Base-by-base conservation (phyloP, 92 coral and sea anemone species). In the Hydrozoanthus gracilis region DNA sequence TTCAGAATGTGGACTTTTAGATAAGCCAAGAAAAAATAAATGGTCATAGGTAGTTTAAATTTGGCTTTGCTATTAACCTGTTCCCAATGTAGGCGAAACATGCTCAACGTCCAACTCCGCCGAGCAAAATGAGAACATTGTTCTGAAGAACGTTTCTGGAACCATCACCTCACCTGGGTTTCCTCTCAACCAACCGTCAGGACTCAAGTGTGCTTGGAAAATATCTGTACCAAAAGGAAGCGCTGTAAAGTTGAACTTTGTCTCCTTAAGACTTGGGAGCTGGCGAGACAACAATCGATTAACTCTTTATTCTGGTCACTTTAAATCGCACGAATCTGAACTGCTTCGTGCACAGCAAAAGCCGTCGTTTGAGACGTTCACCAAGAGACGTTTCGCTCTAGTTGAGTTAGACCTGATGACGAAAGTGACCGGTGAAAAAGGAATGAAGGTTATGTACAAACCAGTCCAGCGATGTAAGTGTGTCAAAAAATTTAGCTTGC, bases 101-200 rank as follows among this genome's bases (percentile, higher is more conserved):
- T 80, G 85, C 35, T 80, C 85, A 27, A 80, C 69, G 44, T 80
- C 85, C 50, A 80, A 80, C 47, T 45, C 61, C 49, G 85, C 48
- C 7, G 6, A 44, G 0, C 44, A 80, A 17, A 80, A 80, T 44
- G 51, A 49, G 12, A 80, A 80, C 64, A 80, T 80, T 66, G 17
- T 66, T 17, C 20, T 80, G 27, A 18, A 18, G 8, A 15, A 47
- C 8, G 70, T 46, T n/a, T 80, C 64, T 15, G 85, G 85, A 4
- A 80, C 69, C 61, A 80, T 80, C 5, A 65, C 74, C n/a, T 80
- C 85, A 64, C 85, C 85, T 1, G 85, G 73, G 27, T 80, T 80
- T 64, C 85, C 85, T 9, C 11, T 46, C 35, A 80, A 35, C 17
- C 20, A 60, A 54, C 73, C 56, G 13, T 45, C 62, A 60, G 56